Base-by-base conservation (phyloP, 1,140 invertebrate genomes). In the Brachionus rubens region DNA sequence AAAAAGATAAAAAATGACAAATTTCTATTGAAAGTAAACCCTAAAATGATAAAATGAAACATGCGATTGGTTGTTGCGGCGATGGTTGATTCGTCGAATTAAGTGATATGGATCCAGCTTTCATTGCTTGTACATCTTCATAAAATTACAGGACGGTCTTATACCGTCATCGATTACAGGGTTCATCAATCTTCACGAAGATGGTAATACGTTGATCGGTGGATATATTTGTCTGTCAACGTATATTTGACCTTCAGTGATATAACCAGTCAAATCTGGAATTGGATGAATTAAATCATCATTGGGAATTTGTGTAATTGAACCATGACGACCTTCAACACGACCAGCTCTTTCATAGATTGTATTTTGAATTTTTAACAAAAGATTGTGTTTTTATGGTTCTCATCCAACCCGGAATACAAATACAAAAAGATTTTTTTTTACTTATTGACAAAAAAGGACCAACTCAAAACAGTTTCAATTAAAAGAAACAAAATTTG, bases 221-320 rank as follows among this genome's bases (percentile, higher is more conserved):
- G 95, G 95, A 86, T 98, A 98, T 81, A 86, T 85, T 82, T 97
- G 95, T 85, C 95, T 89, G 86, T 98, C 95, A 67, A 98, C 94
- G 87, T 98, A 98, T 81, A 98, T 97, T 86, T 98, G 95, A 80
- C 95, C 95, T 85, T 98, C 95, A 47, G 95, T 98, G 86, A 98
- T 98, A 82, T 98, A 98, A 77, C 95, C 95, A 77, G 95, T 98
- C 83, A 98, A 90, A 90, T 98, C 95, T 82, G 95, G 95, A 88
- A 98, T 98, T 68, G 95, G 95, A 88, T 98, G 95, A 80, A 95
- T 98, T 83, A 98, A 98, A 88, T 98, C 90, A 82, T 98, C 95
- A 87, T 98, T 98, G 78, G 95, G 95, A 85, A 98, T 98, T 86
- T 98, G 95, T 3, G 95, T 98, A 81, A 98, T 98, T 72, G 94